Evolutionary conservation across 1,140 invertebrate species (phyloP).

Genomic region (Euura saliciscinereae): DNA sequence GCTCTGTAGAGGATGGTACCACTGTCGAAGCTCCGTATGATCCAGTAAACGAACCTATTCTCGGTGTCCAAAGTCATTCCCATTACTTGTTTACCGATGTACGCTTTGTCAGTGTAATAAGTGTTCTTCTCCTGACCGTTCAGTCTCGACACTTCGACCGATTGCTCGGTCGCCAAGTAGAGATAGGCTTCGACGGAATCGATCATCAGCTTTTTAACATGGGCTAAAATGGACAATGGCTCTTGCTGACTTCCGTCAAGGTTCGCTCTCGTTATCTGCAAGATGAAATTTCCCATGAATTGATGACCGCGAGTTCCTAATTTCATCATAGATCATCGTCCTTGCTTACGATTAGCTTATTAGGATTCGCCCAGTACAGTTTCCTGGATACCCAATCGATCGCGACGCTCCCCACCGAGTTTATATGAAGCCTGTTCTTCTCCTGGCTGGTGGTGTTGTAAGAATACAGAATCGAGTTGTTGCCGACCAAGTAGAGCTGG

Average conservation of each 20-base stretch:
- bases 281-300: conserved; percentile 10
- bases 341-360: conserved; percentile 74
- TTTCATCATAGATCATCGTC: conserved; percentile 13
- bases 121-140: conserved; percentile 78
- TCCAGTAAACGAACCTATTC: conserved; percentile 78
- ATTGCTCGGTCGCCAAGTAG: conserved; percentile 87
- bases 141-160: conserved; percentile 77
- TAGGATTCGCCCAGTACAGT: conserved; percentile 89
- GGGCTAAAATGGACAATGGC: conserved; percentile 76
- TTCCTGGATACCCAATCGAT: conserved; percentile 89
- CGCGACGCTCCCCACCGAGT: conserved; percentile 78
- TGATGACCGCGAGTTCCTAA: background rate
- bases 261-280: conserved; percentile 71
- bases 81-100: conserved; percentile 82
- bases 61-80: conserved; percentile 81
- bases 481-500: conserved; percentile 74
- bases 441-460: conserved; percentile 71
- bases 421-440: conserved; percentile 66
- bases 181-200: conserved; percentile 82
- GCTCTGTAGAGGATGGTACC: conserved; percentile 75
- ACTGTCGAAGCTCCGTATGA: conserved; percentile 73
- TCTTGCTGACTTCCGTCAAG: conserved; percentile 73
- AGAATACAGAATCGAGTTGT: conserved; percentile 72
- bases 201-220: conserved; percentile 80
- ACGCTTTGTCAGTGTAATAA: conserved; percentile 76